Evolutionary conservation across 2,797 vertebrate species (phyloP).

Genomic region (Podargus strigoides): DNA sequence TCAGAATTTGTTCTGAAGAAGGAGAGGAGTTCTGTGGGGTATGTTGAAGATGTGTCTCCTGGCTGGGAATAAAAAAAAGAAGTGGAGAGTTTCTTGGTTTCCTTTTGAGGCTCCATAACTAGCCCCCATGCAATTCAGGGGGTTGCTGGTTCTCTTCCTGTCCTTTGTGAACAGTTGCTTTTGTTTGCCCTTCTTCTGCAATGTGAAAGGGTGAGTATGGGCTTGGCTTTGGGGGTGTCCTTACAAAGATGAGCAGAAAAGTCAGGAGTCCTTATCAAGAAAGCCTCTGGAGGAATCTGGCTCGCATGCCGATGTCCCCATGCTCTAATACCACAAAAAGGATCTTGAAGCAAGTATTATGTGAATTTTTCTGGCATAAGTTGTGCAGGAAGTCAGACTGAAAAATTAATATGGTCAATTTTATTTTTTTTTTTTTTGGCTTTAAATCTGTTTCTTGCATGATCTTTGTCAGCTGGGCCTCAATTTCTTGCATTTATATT

Average conservation of each 20-base stretch:
- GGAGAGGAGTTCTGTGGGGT: background rate
- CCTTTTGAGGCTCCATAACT: background rate
- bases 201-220: background rate
- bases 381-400: background rate
- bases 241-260: background rate
- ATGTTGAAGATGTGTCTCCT: background rate
- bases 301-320: fast-evolving
- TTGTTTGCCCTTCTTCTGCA: background rate
- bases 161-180: background rate
- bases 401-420: background rate
- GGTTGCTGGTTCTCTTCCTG: background rate
- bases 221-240: background rate
- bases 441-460: background rate
- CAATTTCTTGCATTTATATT: background rate
- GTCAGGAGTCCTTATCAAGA: background rate
- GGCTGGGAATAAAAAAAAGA: background rate
- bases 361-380: background rate
- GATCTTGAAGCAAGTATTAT: background rate
- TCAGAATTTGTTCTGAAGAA: conserved; percentile 4
- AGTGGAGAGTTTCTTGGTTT: background rate
- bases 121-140: background rate
- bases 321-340: background rate
- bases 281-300: background rate
- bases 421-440: background rate
- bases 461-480: background rate